Conservation (phyloP, 2,113 vertebrate species). For the Theristicus caerulescens region DNA sequence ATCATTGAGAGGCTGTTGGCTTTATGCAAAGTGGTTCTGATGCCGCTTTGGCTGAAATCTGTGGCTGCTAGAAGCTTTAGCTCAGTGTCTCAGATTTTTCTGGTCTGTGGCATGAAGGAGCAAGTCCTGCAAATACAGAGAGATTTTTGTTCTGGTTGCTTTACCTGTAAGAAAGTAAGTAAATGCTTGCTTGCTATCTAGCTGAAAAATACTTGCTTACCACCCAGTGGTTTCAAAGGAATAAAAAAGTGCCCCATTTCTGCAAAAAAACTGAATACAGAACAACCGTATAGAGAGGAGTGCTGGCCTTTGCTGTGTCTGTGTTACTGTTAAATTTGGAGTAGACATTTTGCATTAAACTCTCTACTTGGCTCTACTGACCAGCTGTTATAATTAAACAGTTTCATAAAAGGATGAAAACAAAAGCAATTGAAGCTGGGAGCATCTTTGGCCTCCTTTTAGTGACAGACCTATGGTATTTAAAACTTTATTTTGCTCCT, state of each 20-base stretch:
- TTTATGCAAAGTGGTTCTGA: accelerated
- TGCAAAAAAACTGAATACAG: background rate
- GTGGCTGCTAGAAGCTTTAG: background rate
- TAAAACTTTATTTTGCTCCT: background rate
- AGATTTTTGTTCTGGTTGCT: background rate
- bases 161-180: background rate
- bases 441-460: background rate
- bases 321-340: accelerated
- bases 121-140: background rate
- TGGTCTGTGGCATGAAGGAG: background rate
- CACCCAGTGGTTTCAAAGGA: background rate
- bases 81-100: background rate
- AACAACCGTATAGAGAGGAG: background rate
- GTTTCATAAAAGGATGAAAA: background rate
- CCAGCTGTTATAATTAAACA: background rate
- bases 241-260: background rate
- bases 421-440: background rate
- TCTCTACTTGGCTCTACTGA: background rate
- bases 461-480: background rate
- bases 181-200: background rate
- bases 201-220: background rate
- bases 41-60: background rate
- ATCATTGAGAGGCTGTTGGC: background rate
- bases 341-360: background rate
- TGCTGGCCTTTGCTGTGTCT: background rate